These are phyloP conservation scores for Thermophis baileyi DNA, from an alignment of 2,113 vertebrate species.

Conservation along the genomic window DNA sequence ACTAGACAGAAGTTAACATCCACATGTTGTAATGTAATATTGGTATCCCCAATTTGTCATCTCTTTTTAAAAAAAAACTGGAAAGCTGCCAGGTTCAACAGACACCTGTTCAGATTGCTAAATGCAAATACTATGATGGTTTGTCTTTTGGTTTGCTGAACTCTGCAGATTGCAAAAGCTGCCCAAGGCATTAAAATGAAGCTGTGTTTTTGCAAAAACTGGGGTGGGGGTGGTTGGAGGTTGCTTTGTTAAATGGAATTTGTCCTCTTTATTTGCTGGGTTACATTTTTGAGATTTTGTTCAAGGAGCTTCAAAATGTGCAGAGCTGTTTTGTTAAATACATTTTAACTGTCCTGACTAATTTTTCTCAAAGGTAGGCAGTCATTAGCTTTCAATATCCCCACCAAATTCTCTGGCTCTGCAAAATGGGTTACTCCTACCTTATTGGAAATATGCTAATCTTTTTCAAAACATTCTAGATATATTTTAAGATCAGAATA, in stretches of 20 bases:
- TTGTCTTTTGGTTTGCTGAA: not conserved
- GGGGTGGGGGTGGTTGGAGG: rapidly evolving
- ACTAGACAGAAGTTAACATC: not conserved
- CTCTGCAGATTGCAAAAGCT: not conserved
- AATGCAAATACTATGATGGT: not conserved
- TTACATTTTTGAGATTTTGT: not conserved
- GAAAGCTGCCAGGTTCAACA: not conserved
- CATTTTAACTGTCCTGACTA: not conserved
- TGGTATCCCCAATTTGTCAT: not conserved
- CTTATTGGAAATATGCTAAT: not conserved
- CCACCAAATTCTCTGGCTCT: not conserved
- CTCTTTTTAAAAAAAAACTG: not conserved
- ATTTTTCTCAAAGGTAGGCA: not conserved
- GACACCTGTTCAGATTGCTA: not conserved
- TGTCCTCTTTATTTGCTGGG: not conserved
- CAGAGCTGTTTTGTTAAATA: not conserved
- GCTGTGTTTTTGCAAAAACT: not conserved
- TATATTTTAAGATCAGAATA: not conserved
- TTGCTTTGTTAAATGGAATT: not conserved
- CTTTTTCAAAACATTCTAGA: not conserved
- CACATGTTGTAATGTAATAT: not conserved
- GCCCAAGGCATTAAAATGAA: not conserved
- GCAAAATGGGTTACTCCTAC: not conserved
- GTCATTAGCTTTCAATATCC: not conserved
- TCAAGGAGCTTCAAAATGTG: not conserved